Evolutionary conservation across 2,888 invertebrate species (phyloP).

Genomic region (Galerucella pusilla): DNA sequence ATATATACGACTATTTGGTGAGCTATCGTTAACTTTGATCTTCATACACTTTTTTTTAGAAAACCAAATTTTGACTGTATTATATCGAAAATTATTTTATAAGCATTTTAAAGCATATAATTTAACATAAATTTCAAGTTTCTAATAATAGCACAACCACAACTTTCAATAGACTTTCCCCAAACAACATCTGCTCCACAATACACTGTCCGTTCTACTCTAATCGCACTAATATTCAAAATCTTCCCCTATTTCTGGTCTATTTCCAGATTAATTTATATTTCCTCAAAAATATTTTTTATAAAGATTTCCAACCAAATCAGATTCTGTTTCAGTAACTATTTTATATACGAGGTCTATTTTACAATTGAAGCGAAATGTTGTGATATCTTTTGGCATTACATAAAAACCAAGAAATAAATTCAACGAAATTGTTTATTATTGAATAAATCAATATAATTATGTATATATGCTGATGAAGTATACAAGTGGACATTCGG

Average conservation of each 20-base stretch:
- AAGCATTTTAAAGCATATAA: not conserved
- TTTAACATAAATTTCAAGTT: not conserved
- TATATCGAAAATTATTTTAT: not conserved
- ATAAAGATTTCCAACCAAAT: not conserved
- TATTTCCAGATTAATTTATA: constrained; percentile 16
- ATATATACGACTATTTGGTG: too few relatives aligned
- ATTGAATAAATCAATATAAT: too few relatives aligned
- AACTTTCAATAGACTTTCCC: not conserved
- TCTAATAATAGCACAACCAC: constrained; percentile 3
- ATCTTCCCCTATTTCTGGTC: constrained; percentile 14
- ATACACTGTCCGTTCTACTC: constrained; percentile 8
- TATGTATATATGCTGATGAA: too few relatives aligned
- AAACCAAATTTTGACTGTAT: not conserved
- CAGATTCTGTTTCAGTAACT: not conserved
- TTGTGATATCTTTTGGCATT: too few relatives aligned
- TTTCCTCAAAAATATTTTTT: not conserved
- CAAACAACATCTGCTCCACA: constrained; percentile 13
- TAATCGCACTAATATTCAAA: constrained; percentile 4
- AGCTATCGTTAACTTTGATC: too few relatives aligned
- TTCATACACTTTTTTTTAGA: too few relatives aligned
- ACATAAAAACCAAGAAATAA: too few relatives aligned
- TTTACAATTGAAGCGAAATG: too few relatives aligned
- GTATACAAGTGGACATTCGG: too few relatives aligned
- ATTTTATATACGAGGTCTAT: too few relatives aligned
- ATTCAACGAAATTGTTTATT: too few relatives aligned